Base-by-base conservation (phyloP, 2,888 invertebrate genomes). In the Sphecodes monilicornis region DNA sequence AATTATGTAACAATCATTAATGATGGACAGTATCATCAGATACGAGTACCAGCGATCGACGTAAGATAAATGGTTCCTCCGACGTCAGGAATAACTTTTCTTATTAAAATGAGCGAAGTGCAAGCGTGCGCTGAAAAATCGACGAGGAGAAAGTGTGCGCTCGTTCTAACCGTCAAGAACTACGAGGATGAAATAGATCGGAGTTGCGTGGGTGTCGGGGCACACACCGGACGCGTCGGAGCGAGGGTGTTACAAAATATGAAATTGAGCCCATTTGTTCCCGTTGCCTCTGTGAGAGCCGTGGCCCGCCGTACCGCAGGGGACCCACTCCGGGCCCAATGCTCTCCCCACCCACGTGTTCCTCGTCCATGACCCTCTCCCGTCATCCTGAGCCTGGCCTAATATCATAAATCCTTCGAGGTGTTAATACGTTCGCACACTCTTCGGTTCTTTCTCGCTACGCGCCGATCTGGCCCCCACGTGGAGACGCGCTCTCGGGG, bases 371-470 rank as follows among this genome's bases (percentile, higher is more conserved):
- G 72, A 74, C 79, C 85, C 70, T 81, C 73, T 71, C 81, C 82
- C 71, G 72, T n/a, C 71, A 66, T 64, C 41, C 66, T 66, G 69
- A 43, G 75, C 69, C 70, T 80, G 39, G 60, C 80, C 92, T 92
- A 93, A 93, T 93, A 93, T 91, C 93, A 93, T 94, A 94, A 94
- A 94, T 94, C 93, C 93, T 93, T 93, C 93, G 93, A 93, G 93
- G 94, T 94, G 94, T 94, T 94, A 94, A 94, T 94, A 93, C 92
- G 92, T 93, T 94, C 92, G 90, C 93, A 92, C 93, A 92, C 90
- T 90, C 89, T 85, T 89, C 90, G 91, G 89, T 82, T 86, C 85
- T 91, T 90, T 89, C 87, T 74, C 73, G 80, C 85, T 22, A 76
- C 75, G 86, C 85, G 80, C 79, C 81, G 86, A 89, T 85, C 74